Percentiles rank a stretch among this genome's conserved stretches.
Conservation (phyloP, 2,888 invertebrate genomes). For the Netelia virgata region DNA sequence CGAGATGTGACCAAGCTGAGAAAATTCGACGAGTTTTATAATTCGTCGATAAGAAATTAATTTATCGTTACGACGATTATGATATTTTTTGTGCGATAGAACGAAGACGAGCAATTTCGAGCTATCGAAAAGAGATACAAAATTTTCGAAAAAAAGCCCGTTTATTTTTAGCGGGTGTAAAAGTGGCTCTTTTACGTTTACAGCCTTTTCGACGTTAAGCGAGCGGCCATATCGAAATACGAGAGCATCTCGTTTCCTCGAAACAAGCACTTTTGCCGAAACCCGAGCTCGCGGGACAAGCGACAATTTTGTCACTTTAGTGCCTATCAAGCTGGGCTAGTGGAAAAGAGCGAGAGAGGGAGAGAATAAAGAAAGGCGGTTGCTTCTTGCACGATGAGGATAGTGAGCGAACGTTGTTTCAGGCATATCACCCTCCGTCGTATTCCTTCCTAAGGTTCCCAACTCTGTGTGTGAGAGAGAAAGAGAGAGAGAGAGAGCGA, state of each 20-base stretch:
- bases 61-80: too few relatives aligned
- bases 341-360: slow-evolving; percentile 1
- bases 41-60: too few relatives aligned
- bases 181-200: not conserved
- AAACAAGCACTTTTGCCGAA: slow-evolving; percentile 41
- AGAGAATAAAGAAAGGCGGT: not conserved
- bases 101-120: not conserved
- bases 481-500: not conserved
- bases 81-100: too few relatives aligned
- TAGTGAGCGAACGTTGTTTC: slow-evolving; percentile 50
- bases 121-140: not conserved
- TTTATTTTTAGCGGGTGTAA: not conserved
- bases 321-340: slow-evolving; percentile 48
- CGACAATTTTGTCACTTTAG: slow-evolving; percentile 64
- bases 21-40: too few relatives aligned
- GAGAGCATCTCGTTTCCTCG: slow-evolving; percentile 31
- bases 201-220: not conserved
- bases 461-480: not conserved
- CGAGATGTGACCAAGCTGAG: too few relatives aligned
- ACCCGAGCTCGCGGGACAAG: slow-evolving; percentile 47
- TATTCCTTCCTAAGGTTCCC: slow-evolving; percentile 34
- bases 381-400: slow-evolving; percentile 53
- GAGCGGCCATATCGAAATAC: not conserved
- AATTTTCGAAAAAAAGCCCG: not conserved
- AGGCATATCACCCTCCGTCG: slow-evolving; percentile 55